These are phyloP conservation scores for Circaetus gallicus DNA, from an alignment of 2,113 vertebrate species.

Conservation along the genomic window DNA sequence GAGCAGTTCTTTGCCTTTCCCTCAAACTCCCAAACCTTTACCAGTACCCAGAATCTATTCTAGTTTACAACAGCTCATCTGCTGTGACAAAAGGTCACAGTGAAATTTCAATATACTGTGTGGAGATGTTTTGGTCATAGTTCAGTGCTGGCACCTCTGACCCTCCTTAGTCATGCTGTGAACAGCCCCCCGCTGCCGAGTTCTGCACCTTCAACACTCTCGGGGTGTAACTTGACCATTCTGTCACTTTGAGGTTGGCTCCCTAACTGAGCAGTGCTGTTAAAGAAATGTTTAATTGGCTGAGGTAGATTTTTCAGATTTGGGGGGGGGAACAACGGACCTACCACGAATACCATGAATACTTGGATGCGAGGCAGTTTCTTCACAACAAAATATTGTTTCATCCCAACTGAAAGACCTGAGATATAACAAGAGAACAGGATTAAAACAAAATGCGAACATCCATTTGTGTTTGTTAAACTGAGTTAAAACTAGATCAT, in stretches of 20 bases:
- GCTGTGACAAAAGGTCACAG: neutral
- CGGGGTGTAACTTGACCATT: neutral
- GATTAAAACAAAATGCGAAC: neutral
- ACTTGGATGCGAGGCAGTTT: neutral
- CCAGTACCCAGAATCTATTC: neutral
- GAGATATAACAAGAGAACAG: neutral
- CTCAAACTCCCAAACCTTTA: neutral
- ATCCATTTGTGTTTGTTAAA: neutral
- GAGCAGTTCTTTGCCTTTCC: neutral
- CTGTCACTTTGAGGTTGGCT: neutral
- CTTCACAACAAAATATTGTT: neutral
- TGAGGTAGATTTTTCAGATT: neutral
- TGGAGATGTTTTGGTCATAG: neutral
- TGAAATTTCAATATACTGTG: neutral
- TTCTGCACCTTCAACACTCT: neutral
- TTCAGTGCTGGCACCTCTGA: neutral
- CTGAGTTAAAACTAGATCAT: neutral
- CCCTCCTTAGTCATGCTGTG: neutral
- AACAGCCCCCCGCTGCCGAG: neutral
- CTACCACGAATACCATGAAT: neutral
- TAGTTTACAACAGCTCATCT: neutral
- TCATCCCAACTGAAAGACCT: neutral
- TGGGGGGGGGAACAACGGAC: neutral
- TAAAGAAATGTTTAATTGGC: neutral
- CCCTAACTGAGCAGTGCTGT: neutral